Evolutionary conservation across 2,113 vertebrate species (phyloP), one percentile per base, ranked within the genome.

Genomic region (Marmota flaviventris): DNA sequence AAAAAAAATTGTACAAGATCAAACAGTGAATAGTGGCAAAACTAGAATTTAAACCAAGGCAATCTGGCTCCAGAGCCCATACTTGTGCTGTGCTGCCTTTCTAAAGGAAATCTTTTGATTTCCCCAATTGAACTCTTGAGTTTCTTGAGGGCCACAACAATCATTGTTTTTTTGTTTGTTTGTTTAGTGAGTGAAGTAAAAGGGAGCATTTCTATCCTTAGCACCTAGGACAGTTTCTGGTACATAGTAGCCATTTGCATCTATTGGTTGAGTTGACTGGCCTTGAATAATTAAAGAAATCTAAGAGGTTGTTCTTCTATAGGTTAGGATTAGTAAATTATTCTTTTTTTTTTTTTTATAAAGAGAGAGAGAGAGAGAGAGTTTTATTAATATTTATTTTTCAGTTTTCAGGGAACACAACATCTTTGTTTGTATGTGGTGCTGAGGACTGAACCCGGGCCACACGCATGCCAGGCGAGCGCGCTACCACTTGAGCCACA

Each of bases 221-320:
- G 82, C 82, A 91, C 37, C 58, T 14, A 53, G 72, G 82, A 94
- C 48, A 96, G 85, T 42, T 83, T 58, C 42, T 25, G 56, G 17
- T 25, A 76, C 37, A 37, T 0, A 48, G 69, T 3, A 61, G 29
- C 69, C 24, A 58, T n/a, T 75, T 84, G 18, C 29, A 78, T 89
- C 4, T 65, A 81, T n/a, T 42, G 95, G 76, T 18, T 81, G 24
- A 75, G 65, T 17, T 87, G 37, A 89, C 51, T 82, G 34, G 65
- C 58, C 76, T 81, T 76, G 14, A 96, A 63, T 51, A 56, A 32
- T 70, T 82, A 82, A 78, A 92, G 70, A 18, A 76, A n/a, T 70
- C 37, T 82, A 51, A 61, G 58, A 61, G 18, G 27, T 20, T 87
- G 12, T 73, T 95, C 39, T 87, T 77, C 94, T 37, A 65, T 16